phyloP scores from a whole-genome alignment of 2,797 vertebrate genomes.

The Thunnus albacares region DNA sequence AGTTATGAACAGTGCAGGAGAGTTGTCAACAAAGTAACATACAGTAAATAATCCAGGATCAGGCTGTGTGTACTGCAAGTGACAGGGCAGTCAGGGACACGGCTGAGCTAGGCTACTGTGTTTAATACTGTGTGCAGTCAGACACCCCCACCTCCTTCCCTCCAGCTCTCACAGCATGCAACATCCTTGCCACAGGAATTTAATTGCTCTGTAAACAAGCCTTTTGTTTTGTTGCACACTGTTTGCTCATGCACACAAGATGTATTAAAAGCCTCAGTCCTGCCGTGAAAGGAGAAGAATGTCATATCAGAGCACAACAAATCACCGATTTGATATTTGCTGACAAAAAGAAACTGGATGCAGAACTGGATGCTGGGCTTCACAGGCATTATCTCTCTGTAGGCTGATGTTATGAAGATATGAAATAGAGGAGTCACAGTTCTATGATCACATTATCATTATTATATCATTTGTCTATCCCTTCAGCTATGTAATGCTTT shows the following conservation, averaged over 20 bases:
- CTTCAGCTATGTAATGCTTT: constrained; percentile 48
- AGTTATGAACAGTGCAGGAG: not conserved
- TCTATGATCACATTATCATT: constrained; percentile 56
- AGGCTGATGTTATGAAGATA: constrained; percentile 46
- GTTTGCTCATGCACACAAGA: constrained; percentile 76
- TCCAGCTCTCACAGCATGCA: constrained; percentile 78
- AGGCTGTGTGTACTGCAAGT: constrained; percentile 4
- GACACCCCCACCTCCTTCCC: constrained; percentile 59
- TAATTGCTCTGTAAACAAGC: constrained; percentile 84
- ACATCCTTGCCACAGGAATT: constrained; percentile 84
- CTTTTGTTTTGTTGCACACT: constrained; percentile 79
- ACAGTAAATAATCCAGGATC: constrained; percentile 24
- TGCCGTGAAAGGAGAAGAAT: constrained; percentile 62
- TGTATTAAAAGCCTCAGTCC: constrained; percentile 71
- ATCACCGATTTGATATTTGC: constrained; percentile 61
- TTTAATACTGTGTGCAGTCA: constrained; percentile 62
- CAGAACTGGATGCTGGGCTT: constrained; percentile 31
- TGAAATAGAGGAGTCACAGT: constrained; percentile 47
- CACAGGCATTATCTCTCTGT: constrained; percentile 32
- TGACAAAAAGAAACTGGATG: constrained; percentile 46
- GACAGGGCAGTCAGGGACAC: constrained; percentile 44
- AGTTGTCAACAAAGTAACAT: constrained; percentile 23
- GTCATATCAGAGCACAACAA: constrained; percentile 57
- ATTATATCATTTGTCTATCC: constrained; percentile 54
- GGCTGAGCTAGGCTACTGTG: constrained; percentile 46